These are phyloP conservation scores for Chionodraco myersi DNA, from an alignment of 2,113 vertebrate genomes.

Conservation along the genomic window DNA sequence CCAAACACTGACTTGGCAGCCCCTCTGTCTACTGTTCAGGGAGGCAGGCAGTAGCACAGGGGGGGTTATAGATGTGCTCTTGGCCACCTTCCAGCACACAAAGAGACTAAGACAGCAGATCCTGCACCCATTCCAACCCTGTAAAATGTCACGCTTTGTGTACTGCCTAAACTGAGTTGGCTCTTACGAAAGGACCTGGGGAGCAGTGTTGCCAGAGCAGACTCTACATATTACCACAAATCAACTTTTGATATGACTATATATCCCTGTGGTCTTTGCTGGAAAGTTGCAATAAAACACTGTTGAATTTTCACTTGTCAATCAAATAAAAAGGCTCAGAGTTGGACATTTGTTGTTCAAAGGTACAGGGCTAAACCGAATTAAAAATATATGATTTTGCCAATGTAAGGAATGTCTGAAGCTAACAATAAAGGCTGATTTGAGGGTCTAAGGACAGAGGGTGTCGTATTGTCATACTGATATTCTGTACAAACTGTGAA, in stretches of 20 bases:
- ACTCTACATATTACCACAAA: slow-evolving; percentile 15
- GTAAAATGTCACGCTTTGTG: slow-evolving; percentile 60
- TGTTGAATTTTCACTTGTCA: background rate
- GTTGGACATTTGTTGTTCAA: slow-evolving; percentile 2
- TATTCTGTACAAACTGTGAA: too few relatives aligned
- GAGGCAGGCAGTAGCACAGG: slow-evolving; percentile 43
- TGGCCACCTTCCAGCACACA: slow-evolving; percentile 57
- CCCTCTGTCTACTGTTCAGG: slow-evolving; percentile 54
- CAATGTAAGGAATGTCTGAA: background rate
- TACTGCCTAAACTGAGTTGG: slow-evolving; percentile 44
- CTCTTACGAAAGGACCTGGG: slow-evolving; percentile 14
- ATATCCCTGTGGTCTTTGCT: background rate
- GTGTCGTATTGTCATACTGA: too few relatives aligned
- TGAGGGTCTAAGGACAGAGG: too few relatives aligned
- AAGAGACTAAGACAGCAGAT: slow-evolving; percentile 58
- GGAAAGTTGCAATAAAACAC: background rate
- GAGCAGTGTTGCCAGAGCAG: slow-evolving; percentile 24
- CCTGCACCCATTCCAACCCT: slow-evolving; percentile 40
- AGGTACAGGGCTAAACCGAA: background rate
- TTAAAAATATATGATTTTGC: background rate
- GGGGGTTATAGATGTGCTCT: slow-evolving; percentile 57
- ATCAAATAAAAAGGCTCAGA: background rate
- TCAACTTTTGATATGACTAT: slow-evolving; percentile 44
- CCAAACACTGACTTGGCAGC: slow-evolving; percentile 66
- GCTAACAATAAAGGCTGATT: background rate